Evolutionary conservation across 2,888 invertebrate genomes (phyloP), one percentile per base, ranked within the genome.

Genomic region (Tillus elongatus): DNA sequence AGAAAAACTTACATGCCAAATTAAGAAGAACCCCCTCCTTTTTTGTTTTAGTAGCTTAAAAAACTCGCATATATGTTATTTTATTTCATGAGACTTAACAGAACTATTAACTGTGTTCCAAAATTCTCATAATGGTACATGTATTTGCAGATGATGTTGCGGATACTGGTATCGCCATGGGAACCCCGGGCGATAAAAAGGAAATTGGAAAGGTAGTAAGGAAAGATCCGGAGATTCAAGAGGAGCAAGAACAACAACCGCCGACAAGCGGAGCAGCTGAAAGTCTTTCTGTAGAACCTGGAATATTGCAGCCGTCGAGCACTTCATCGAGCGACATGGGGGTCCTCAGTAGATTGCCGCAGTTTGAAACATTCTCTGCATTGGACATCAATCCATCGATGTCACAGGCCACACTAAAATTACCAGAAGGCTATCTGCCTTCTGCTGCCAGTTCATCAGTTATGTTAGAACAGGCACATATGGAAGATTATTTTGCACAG

Each of bases 141-240:
- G n/a, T n/a, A n/a, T 31, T 60, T 59, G 10, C 49, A 66, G 65
- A 66, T 66, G 64, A 66, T 66, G 66, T 61, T 64, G 64, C 55
- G 58, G 52, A 55, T 55, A 60, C 58, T 65, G 64, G 56, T 61
- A 61, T 64, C 64, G 64, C 64, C 64, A 66, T 66, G 66, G 66
- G 64, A 62, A 65, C 65, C 61, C 66, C 66, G 61, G 65, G 64
- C 64, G 66, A 66, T 62, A 60, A 61, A 57, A 51, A 53, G 46
- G 51, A 57, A 51, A 51, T 58, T 53, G 47, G 54, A 53, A 54
- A 59, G 60, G 57, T 63, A 61, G 61, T 59, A 51, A 49, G 46
- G 42, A n/a, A n/a, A n/a, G 35, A 16, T 38, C 40, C 11, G 40
- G 39, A 30, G 40, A 37, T 30, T 39, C 40, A 24, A 33, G 24